Evolutionary conservation across 2,113 vertebrate genomes (phyloP).

Genomic region (Catharus fuscescens): DNA sequence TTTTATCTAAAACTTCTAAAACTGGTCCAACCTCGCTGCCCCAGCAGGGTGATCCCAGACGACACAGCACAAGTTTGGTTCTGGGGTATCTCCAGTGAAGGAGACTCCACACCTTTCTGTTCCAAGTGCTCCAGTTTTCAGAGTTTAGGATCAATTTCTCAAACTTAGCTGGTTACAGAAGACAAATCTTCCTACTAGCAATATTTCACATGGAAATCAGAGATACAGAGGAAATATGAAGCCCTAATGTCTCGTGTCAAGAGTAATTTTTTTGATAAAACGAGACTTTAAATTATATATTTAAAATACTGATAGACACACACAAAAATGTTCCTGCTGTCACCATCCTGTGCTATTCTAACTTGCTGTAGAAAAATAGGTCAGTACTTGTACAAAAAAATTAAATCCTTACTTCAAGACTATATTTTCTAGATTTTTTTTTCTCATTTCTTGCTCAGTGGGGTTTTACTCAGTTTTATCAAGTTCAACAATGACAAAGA

Average conservation of each 20-base stretch:
- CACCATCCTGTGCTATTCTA: neutral
- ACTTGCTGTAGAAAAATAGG: slow-evolving; percentile 1
- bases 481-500: neutral
- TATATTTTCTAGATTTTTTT: neutral
- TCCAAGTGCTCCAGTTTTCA: neutral
- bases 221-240: neutral
- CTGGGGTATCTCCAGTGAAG: neutral
- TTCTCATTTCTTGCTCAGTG: neutral
- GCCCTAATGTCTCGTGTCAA: neutral
- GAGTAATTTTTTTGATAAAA: neutral
- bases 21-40: neutral
- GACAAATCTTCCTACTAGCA: neutral
- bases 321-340: neutral
- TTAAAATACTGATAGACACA: neutral
- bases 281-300: neutral
- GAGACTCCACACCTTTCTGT: neutral
- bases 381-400: neutral
- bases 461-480: slow-evolving; percentile 26
- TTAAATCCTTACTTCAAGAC: neutral
- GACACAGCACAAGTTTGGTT: neutral
- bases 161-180: neutral
- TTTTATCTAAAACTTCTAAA: neutral
- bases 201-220: neutral
- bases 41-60: neutral
- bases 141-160: neutral